Evolutionary conservation across 2,888 invertebrate species (phyloP).

Genomic region (Tricholauxania praeusta): DNA sequence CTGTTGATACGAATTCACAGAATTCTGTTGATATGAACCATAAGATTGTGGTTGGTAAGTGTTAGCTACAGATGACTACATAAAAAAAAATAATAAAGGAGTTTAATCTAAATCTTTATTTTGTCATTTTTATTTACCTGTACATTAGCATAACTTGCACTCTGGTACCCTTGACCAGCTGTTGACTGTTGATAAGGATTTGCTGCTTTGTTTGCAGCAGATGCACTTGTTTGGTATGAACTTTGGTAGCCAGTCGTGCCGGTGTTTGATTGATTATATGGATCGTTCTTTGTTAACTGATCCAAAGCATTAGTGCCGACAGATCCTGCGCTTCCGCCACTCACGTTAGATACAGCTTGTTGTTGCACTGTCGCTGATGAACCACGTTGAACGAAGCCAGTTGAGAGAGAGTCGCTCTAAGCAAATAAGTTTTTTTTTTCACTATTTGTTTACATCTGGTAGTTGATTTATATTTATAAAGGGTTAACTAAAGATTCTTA

Average conservation of each 20-base stretch:
- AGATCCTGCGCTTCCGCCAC: conserved; percentile 45
- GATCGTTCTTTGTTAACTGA: conserved; percentile 66
- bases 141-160: conserved; percentile 64
- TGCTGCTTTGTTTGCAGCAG: conserved; percentile 59
- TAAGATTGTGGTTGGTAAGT: conserved; percentile 66
- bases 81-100: neutral
- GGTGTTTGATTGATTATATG: conserved; percentile 63
- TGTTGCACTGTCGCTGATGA: conserved; percentile 57
- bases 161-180: conserved; percentile 63
- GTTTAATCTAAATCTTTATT: neutral
- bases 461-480: no score
- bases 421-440: conserved; percentile 11
- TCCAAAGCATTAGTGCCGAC: conserved; percentile 60
- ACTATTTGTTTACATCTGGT: no score
- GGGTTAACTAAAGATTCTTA: no score
- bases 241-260: conserved; percentile 62
- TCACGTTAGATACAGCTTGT: conserved; percentile 43
- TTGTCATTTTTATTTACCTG: conserved; percentile 51
- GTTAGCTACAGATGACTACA: conserved; percentile 62
- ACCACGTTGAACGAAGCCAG: conserved; percentile 62
- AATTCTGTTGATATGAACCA: conserved; percentile 66
- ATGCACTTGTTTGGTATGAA: conserved; percentile 61
- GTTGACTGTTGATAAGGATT: conserved; percentile 63
- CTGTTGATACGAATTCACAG: conserved; percentile 67
- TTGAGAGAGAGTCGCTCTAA: conserved; percentile 62